Base-by-base conservation (phyloP, 2,797 vertebrate genomes). In the Kryptopterus vitreolus region DNA sequence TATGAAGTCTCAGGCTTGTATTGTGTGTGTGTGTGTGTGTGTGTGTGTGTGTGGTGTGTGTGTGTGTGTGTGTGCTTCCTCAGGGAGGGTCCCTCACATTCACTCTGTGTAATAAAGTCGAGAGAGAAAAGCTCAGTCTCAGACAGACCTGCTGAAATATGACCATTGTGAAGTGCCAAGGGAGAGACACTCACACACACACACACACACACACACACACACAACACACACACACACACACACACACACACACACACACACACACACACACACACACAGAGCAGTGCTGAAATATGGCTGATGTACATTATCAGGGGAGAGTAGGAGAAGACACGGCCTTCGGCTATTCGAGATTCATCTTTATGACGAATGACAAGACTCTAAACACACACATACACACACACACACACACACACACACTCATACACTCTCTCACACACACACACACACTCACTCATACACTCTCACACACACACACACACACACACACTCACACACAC, bases 1-100 rank as follows among this genome's bases (percentile, higher is more conserved):
- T 55, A 20, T 55, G 33, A 72, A 35, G 2, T 35, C 50, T 55
- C 10, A 24, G 12, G 20, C 22, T 38, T 2, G 33, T 73, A 38
- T 24, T 35, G 31, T 55, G 18, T 18, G 50, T 52, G 50, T 52
- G 50, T 55, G 52, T 53, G 52, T 53, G 52, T 48, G 66, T 69
- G 76, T 73, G 26, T 79, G 78, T 72, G 65, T 70, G 63, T 58
- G 74, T 76, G 35, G 78, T 43, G 89, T 76, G 88, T 85, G 88
- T 87, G 88, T 62, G 65, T 80, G 65, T 62, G 61, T 61, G 50
- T 57, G 70, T 53, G 24, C 10, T 12, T 53, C 53, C 66, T 70
- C 38, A 55, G 80, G 80, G 65, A 61, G 46, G 62, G 50, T 66
- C 74, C 16, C 68, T 79, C 58, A 79, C 78, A 79, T 58, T 79